Base-by-base conservation (phyloP, 2,888 invertebrate genomes). In the Nomada goodeniana region DNA sequence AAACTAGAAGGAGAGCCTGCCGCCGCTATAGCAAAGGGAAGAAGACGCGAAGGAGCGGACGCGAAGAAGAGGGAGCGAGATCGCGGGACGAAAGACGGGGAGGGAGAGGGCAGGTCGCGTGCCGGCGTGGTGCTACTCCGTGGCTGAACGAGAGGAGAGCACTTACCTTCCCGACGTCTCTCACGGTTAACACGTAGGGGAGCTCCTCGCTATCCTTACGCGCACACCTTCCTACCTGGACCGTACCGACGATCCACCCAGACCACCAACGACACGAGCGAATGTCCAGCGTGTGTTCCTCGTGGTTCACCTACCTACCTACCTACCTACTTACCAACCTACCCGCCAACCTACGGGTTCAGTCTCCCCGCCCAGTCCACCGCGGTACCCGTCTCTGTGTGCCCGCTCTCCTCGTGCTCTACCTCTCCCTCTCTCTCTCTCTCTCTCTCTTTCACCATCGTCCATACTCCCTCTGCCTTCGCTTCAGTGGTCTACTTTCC, bases 101-200 rank as follows among this genome's bases (percentile, higher is more conserved):
- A 80, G 84, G 85, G 84, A 84, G 83, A 90, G 89, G 91, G 89
- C 91, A 92, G 91, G 93, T 93, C 93, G 93, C 93, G 93, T 93
- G 93, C 93, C 93, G 92, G 92, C 92, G 89, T 92, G 93, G 91
- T 92, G 92, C 91, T 91, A 85, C 91, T 91, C 89, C 87, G 85
- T 82, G 81, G 82, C 84, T 83, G 86, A 84, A 84, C 87, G 90
- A 90, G 90, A 90, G 89, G 90, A 92, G 88, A 87, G 82, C 85
- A 88, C 84, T 90, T 91, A 91, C 91, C 91, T 91, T 90, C 88
- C 90, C 89, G 89, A 91, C 90, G 87, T 92, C 90, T 91, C 91
- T 89, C 91, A 90, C 91, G 91, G 90, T 91, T 91, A 90, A 86
- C 89, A 86, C 90, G 86, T 89, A 57, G 81, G 87, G 82, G 83